A percentile compares a stretch with the other conserved stretches of the same genome.
phyloP scores from a whole-genome alignment of 2,888 invertebrate species.

The Celastrina argiolus region DNA sequence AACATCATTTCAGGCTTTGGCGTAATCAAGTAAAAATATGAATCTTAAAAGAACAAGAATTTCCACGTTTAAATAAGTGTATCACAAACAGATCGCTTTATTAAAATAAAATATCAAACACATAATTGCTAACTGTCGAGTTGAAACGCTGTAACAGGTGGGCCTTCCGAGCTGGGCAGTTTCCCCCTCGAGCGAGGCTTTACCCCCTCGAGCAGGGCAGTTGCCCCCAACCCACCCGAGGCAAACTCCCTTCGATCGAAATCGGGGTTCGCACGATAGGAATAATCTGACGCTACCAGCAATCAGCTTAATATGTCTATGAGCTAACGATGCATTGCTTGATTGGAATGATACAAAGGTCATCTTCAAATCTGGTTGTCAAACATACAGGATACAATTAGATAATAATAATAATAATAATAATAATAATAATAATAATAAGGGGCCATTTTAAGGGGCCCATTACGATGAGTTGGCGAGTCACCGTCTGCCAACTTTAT shows the following conservation, averaged over 20 bases:
- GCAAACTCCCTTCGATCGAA: neutral
- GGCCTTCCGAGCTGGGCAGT: neutral
- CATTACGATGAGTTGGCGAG: no score
- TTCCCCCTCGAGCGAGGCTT: neutral
- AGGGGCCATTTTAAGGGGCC: no score
- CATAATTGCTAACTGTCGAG: neutral
- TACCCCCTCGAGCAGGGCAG: neutral
- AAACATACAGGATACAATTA: neutral
- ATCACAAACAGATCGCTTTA: neutral
- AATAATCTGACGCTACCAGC: neutral
- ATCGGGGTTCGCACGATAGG: neutral
- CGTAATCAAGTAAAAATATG: neutral
- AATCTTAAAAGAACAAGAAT: neutral
- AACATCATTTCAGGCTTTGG: no score
- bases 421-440: no score
- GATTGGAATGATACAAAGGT: neutral
- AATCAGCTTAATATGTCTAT: neutral
- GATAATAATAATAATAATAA: no score
- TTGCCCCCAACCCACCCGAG: neutral
- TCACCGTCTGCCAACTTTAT: no score
- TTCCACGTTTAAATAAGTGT: neutral
- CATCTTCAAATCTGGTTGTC: neutral
- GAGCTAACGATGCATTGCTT: neutral
- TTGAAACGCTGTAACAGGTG: neutral
- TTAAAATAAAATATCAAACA: neutral